Base-by-base conservation (phyloP, 2,888 invertebrate genomes). In the Entomobrya multifasciata region DNA sequence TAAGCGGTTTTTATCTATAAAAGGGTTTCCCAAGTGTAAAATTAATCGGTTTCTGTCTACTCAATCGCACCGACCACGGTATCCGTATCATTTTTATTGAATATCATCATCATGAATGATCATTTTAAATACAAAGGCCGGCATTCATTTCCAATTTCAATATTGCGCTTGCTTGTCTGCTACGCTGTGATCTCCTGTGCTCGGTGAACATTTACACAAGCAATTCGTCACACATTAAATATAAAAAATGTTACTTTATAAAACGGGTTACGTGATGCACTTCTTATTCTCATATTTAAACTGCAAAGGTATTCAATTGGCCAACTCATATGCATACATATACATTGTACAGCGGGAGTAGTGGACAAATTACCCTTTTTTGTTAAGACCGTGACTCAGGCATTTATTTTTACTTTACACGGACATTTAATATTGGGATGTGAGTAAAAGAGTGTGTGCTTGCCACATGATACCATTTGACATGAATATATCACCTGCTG, bases 401-500 rank as follows among this genome's bases (percentile, higher is more conserved):
- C 67, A 84, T 84, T 84, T 84, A 77, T 62, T 77, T 84, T 77
- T 55, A 77, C 70, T 49, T 36, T 44, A 72, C 55, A 72, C 36
- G 72, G 62, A 60, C 44, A 55, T 72, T 81, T 79, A 25, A 80
- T 30, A 67, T 22, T 17, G 27, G 27, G 11, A 0, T 41, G 41
- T 65, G 30, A n/a, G 65, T 10, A 25, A 27, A 60, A 20, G 17
- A 65, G 41, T 81, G n/a, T 81, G 72, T 67, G 76, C 74, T 57
- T 84, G 77, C 84, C 84, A 84, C 84, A 84, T 84, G 84, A 84
- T 84, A 65, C 70, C 84, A 67, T 84, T 77, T 84, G 77, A 77
- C 84, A 77, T 76, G 84, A 84, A 84, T 84, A 84, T 77, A 84
- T 84, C 84, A 84, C 84, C 84, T 84, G 84, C 84, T 84, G 84